Evolutionary conservation across 2,113 vertebrate species (phyloP).

Genomic region (Geococcyx californianus): DNA sequence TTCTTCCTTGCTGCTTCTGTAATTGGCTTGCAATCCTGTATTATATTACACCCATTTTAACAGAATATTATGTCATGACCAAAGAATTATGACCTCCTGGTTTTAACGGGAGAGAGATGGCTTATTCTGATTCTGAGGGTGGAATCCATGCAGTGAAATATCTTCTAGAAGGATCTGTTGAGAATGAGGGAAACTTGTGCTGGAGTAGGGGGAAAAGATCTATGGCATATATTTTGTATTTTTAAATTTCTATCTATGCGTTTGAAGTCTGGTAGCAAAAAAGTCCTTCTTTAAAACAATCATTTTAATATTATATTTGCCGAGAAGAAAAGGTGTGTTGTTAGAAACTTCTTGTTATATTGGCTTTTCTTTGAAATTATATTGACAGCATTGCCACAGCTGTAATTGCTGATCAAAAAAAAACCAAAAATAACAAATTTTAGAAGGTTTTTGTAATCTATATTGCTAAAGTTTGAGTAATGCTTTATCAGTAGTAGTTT

Average conservation of each 20-base stretch:
- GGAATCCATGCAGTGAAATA: constrained; percentile 68
- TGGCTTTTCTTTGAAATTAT: constrained; percentile 74
- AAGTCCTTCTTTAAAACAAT: constrained; percentile 76
- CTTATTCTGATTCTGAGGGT: constrained; percentile 69
- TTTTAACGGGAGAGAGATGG: constrained; percentile 69
- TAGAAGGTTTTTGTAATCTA: constrained; percentile 80
- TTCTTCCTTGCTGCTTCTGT: constrained; percentile 45
- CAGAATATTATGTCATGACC: constrained; percentile 74
- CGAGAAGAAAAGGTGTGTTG: constrained; percentile 64
- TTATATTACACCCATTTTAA: constrained; percentile 54
- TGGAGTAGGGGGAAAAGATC: constrained; percentile 61
- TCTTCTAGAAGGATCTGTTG: constrained; percentile 74
- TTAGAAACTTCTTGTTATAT: constrained; percentile 71
- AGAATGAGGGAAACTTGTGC: constrained; percentile 62
- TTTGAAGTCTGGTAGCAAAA: constrained; percentile 74
- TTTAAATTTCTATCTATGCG: constrained; percentile 79
- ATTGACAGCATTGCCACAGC: constrained; percentile 66
- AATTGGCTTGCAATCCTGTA: constrained; percentile 56
- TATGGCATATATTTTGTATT: constrained; percentile 84
- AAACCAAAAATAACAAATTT: constrained; percentile 79
- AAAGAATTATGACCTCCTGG: constrained; percentile 78
- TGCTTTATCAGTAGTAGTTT: constrained; percentile 75
- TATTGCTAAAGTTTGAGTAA: constrained; percentile 77
- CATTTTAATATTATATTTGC: constrained; percentile 76
- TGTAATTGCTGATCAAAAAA: constrained; percentile 71